Evolutionary conservation across 2,888 invertebrate genomes (phyloP), one percentile per base, ranked within the genome.

Genomic region (Hydraecia micacea): DNA sequence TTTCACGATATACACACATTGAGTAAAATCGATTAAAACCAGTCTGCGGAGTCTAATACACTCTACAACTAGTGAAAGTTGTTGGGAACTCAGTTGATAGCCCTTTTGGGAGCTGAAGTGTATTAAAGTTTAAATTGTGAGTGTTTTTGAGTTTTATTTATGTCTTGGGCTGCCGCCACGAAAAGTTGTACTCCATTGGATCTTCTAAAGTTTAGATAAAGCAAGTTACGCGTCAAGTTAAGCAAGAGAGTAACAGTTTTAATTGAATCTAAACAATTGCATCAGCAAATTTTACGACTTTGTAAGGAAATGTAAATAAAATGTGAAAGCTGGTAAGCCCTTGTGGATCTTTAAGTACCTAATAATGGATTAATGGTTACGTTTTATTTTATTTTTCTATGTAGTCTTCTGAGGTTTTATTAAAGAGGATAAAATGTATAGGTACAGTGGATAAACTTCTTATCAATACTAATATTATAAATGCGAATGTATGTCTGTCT

Each of bases 1-100:
- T 77, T 80, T 73, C 76, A 86, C 84, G 83, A 87, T 86, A 88
- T 81, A 87, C 84, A 83, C 81, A 87, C 82, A 83, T 89, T 72
- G 75, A 87, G 80, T 73, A 76, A 87, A 89, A 87, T 91, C 89
- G 88, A 90, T 91, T 91, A 88, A 88, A 83, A 80, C 77, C 72
- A 74, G 79, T 82, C 80, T 58, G 76, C 79, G 60, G 75, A 71
- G 79, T 86, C 81, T 85, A 87, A 87, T 87, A 88, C 83, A 88
- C 84, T 88, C 88, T 85, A 86, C 49, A 79, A 88, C 86, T 85
- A 85, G 82, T 82, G 84, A 88, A 88, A 90, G 86, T 91, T 89
- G 83, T 84, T 74, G 75, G 85, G 81, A 88, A 82, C 83, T 66
- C 80, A 75, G 84, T 85, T 86, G 89, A 90, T 89, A 85, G 88